Conservation (phyloP, 2,888 invertebrate species). For the Lithodes maja region DNA sequence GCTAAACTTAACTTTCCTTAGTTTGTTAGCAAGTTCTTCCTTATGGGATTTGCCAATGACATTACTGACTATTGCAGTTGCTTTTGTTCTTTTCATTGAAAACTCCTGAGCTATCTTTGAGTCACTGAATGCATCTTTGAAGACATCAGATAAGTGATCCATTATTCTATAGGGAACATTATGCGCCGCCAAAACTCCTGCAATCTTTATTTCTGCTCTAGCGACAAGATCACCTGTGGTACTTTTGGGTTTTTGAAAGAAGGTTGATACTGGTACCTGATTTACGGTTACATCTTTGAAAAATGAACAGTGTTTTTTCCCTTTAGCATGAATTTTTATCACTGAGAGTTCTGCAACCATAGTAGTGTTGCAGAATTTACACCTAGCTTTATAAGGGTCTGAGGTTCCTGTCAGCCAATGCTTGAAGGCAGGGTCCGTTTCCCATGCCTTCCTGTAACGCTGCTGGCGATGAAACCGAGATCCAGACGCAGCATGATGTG, state of each 20-base stretch:
- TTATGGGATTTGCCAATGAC: constrained; percentile 16
- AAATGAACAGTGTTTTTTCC: constrained; percentile 8
- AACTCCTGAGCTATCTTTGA: constrained; percentile 29
- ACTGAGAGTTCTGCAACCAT: constrained; percentile 19
- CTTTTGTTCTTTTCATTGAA: constrained; percentile 27
- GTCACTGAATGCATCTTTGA: constrained; percentile 14
- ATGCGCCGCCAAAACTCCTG: constrained; percentile 10
- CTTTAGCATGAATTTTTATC: constrained; percentile 6
- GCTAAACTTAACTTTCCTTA: background rate
- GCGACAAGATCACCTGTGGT: constrained; percentile 9
- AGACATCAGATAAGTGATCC: constrained; percentile 21
- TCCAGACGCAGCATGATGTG: constrained; percentile 23
- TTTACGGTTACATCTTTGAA: background rate
- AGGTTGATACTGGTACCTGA: constrained; percentile 15
- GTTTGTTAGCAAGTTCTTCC: constrained; percentile 4
- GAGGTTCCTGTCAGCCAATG: background rate
- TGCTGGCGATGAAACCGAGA: constrained; percentile 29
- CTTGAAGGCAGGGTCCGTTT: constrained; percentile 21
- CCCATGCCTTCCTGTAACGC: constrained; percentile 28
- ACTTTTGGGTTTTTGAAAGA: background rate
- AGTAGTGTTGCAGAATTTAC: constrained; percentile 12
- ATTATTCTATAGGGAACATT: background rate
- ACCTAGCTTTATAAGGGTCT: constrained; percentile 9
- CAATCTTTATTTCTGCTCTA: constrained; percentile 31
- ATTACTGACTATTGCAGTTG: constrained; percentile 27